phyloP scores from a whole-genome alignment of 2,888 invertebrate species.

The Catonia carolina region DNA sequence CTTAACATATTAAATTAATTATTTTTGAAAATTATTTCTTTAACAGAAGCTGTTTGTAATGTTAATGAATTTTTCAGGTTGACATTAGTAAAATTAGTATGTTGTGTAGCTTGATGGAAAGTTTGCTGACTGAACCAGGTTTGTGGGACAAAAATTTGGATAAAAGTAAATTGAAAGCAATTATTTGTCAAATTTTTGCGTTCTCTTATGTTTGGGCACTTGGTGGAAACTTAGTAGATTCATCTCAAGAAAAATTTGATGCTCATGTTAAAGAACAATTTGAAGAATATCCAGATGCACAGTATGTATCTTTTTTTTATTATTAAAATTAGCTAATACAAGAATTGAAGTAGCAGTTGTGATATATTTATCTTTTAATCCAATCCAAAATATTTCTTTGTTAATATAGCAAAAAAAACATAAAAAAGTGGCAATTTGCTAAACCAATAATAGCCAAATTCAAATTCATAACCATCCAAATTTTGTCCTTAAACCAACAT shows the following conservation, averaged over 20 bases:
- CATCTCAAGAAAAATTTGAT: constrained; percentile 63
- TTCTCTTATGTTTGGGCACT: constrained; percentile 80
- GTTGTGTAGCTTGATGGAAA: constrained; percentile 65
- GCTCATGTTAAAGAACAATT: constrained; percentile 60
- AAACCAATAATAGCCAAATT: too few relatives aligned
- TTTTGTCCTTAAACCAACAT: too few relatives aligned
- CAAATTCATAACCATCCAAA: too few relatives aligned
- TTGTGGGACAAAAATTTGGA: constrained; percentile 56
- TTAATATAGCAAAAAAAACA: too few relatives aligned
- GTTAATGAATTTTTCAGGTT: constrained; percentile 59
- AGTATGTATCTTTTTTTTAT: constrained; percentile 42
- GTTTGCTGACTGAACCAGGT: constrained; percentile 58
- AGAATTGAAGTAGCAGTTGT: too few relatives aligned
- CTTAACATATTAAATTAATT: too few relatives aligned
- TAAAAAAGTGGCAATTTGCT: too few relatives aligned
- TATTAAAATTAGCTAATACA: too few relatives aligned
- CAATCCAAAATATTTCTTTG: too few relatives aligned
- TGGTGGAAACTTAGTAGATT: constrained; percentile 75
- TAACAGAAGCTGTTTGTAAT: too few relatives aligned
- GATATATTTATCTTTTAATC: too few relatives aligned
- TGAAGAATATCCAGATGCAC: constrained; percentile 61
- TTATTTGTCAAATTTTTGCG: constrained; percentile 69
- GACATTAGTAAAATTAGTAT: constrained; percentile 75
- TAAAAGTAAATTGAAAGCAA: constrained; percentile 48
- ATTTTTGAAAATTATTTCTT: too few relatives aligned